phyloP scores from a whole-genome alignment of 2,888 invertebrate genomes.

The Leuctra nigra region DNA sequence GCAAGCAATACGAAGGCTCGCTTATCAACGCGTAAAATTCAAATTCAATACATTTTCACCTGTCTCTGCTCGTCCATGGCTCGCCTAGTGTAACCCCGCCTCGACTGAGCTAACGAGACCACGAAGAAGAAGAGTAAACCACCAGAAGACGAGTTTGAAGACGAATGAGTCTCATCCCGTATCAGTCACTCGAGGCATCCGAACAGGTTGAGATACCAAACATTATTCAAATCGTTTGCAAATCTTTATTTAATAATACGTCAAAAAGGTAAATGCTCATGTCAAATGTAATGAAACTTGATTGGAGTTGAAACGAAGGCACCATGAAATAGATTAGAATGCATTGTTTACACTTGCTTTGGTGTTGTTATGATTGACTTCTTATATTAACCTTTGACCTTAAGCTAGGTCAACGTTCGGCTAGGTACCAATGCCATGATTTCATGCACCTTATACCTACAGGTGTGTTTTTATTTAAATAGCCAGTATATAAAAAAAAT shows the following conservation, averaged over 20 bases:
- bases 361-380: conserved; percentile 16
- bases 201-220: background rate
- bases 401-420: background rate
- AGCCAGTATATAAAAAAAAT: background rate
- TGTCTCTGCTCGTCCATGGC: too few species aligned
- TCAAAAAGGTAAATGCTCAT: background rate
- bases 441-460: background rate
- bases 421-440: background rate
- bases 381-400: conserved; percentile 7
- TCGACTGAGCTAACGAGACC: too few species aligned
- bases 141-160: too few species aligned
- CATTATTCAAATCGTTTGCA: conserved; percentile 5
- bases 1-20: too few species aligned
- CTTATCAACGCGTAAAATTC: too few species aligned
- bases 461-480: conserved; percentile 14
- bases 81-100: too few species aligned
- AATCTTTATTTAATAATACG: conserved; percentile 8
- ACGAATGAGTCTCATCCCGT: too few species aligned
- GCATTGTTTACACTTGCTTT: conserved; percentile 6
- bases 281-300: background rate
- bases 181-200: background rate
- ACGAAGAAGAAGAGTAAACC: too few species aligned
- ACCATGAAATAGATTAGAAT: too few species aligned
- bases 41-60: too few species aligned
- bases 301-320: background rate